Base-by-base conservation (phyloP, 2,888 invertebrate species). In the Eledone cirrhosa region DNA sequence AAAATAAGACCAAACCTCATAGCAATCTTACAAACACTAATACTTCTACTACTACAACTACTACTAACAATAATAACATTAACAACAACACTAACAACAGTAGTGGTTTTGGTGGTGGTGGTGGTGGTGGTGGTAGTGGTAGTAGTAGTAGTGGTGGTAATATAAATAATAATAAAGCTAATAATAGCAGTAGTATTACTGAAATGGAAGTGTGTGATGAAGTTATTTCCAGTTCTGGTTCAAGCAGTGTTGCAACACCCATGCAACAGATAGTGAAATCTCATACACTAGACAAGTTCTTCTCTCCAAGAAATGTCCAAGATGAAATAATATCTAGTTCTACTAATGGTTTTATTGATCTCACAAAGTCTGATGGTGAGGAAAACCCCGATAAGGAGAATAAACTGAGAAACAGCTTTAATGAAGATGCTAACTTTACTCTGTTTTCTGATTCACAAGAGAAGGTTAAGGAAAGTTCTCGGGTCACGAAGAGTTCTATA, bases 181-280 rank as follows among this genome's bases (percentile, higher is more conserved):
- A 72, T 72, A 72, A 22, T 29, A 72, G 33, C 31, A 31, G 41
- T 72, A 41, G 24, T 24, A 33, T 41, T 24, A 31, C 33, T 22
- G 72, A 72, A 24, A 48, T 76, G 76, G 76, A 76, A 29, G 48
- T 48, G 22, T 47, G 87, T 48, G 84, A 86, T 78, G 88, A 88
- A 79, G 88, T 88, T 11, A 88, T 87, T 74, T 88, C 88, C 22
- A 88, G 87, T 78, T 88, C 88, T 5, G 88, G 88, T 69, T 85
- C 87, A 13, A 87, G 87, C 27, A 80, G 80, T 63, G 33, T 78
- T 13, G 79, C 79, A 14, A 41, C 80, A 11, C 33, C 78, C 7
- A 63, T 29, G 5, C 33, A 31, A 8, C 75, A 27, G 22, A 80
- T 14, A 19, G 47, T 27, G 59, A 77, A 48, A 53, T 67, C 63